Evolutionary conservation across 2,113 vertebrate genomes (phyloP).

Genomic region (Rhea americana): DNA sequence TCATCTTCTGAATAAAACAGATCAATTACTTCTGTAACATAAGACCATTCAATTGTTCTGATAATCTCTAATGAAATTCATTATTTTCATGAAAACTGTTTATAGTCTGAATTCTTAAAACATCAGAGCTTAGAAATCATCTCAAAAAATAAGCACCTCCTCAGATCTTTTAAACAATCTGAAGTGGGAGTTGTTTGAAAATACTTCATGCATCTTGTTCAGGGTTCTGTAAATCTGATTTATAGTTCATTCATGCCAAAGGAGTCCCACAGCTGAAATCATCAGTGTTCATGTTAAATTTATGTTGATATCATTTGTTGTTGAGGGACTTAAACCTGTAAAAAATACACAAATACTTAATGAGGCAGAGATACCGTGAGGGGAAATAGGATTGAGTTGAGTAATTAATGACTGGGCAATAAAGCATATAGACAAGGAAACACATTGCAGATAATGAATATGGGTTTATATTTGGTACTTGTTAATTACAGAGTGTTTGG

Average conservation of each 20-base stretch:
- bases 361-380: not conserved
- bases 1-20: not conserved
- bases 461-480: not conserved
- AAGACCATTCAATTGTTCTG: slow-evolving; percentile 14
- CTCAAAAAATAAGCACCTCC: slow-evolving; percentile 10
- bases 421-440: not conserved
- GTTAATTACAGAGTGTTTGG: not conserved
- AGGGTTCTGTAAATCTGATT: not conserved
- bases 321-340: not conserved
- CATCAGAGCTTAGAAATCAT: not conserved
- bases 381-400: not conserved
- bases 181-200: not conserved
- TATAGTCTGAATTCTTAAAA: not conserved
- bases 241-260: not conserved
- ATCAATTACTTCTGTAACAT: slow-evolving; percentile 18
- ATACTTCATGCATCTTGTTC: not conserved
- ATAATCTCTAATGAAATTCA: slow-evolving; percentile 20
- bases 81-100: not conserved
- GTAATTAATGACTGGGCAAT: not conserved
- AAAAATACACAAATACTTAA: not conserved
- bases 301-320: fast-evolving
- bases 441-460: not conserved
- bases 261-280: not conserved
- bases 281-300: not conserved
- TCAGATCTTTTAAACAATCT: not conserved